Base-by-base conservation (phyloP, 1,140 invertebrate genomes). In the Babylonia areolata region DNA sequence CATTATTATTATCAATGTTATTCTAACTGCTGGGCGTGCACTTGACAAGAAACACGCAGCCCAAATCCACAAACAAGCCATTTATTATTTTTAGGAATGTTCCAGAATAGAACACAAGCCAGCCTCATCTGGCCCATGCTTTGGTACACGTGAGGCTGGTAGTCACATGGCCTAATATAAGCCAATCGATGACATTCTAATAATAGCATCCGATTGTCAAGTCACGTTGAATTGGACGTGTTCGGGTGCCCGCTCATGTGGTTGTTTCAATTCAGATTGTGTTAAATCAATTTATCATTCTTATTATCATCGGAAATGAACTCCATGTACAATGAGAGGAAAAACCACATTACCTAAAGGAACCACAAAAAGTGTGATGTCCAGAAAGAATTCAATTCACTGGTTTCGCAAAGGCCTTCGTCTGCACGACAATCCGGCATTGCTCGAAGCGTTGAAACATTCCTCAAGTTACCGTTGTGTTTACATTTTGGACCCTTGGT, bases 401-500 rank as follows among this genome's bases (percentile, higher is more conserved):
- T 98, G 97, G 97, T 98, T 98, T 94, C 95, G 97, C 28, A 97
- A 97, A 94, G 97, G 97, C 35, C 94, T 98, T 3, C 95, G 97
- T n/a, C 94, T 98, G 3, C 97, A 98, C 92, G 97, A 98, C 92
- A 98, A 98, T 93, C 97, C 97, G 1, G 96, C 97, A 23, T 92
- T 98, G n/a, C 94, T 95, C 58, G 96, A 97, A 89, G 97, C 92
- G 23, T 37, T 93, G 9, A 93, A 95, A 73, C 95, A 95, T 39
- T 96, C 97, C 1, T 95, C 95, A 15, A 97, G 97, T 3, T 97
- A 97, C 90, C 95, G 97, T 73, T 98, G 97, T 92, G 96, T 98
- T 81, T 98, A 98, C 93, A 96, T 98, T 73, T 95, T 98, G 17
- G 97, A 98, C 93, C 97, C 97, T 0, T 98, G 97, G 97, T 98